A percentile compares a stretch with the other conserved stretches of the same genome.
Evolutionary conservation across 2,888 invertebrate genomes (phyloP).

Genomic region (Drosophila mulleri): DNA sequence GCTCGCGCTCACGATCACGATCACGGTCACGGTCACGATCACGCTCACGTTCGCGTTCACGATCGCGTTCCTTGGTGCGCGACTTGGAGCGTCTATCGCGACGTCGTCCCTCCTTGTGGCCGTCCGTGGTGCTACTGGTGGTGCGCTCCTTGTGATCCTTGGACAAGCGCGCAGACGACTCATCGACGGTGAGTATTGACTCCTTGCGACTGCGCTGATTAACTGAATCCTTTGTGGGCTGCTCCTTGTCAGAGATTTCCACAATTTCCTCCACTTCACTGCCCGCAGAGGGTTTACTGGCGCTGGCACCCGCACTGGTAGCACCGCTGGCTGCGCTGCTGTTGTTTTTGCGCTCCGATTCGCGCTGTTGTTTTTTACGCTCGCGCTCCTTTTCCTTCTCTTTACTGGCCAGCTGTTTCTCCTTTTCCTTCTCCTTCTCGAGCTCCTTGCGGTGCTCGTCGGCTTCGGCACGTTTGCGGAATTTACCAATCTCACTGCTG

Average conservation of each 20-base stretch:
- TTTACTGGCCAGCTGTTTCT: slow-evolving; percentile 80
- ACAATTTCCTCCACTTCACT: slow-evolving; percentile 64
- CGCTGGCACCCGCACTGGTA: background rate
- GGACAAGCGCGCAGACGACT: slow-evolving; percentile 72
- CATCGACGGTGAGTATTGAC: slow-evolving; percentile 66
- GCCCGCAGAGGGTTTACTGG: background rate
- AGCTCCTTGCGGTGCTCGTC: slow-evolving; percentile 85
- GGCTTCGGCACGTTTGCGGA: slow-evolving; percentile 93
- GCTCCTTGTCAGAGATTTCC: slow-evolving; percentile 67
- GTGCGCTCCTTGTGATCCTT: slow-evolving; percentile 76
- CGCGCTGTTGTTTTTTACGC: slow-evolving; percentile 84
- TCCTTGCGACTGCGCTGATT: slow-evolving; percentile 52
- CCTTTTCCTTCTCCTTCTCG: slow-evolving; percentile 85
- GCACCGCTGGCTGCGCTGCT: slow-evolving; percentile 72
- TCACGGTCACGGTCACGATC: slow-evolving; percentile 70
- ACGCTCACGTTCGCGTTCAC: slow-evolving; percentile 86
- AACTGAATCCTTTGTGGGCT: slow-evolving; percentile 39
- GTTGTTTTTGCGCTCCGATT: slow-evolving; percentile 75
- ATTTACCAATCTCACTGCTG: slow-evolving; percentile 98
- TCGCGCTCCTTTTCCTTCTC: slow-evolving; percentile 86
- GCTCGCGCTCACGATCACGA: slow-evolving; percentile 80
- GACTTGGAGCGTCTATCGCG: slow-evolving; percentile 83
- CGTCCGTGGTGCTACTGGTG: slow-evolving; percentile 36
- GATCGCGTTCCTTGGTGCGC: slow-evolving; percentile 86
- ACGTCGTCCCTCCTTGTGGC: slow-evolving; percentile 63